phyloP scores from a whole-genome alignment of 2,797 vertebrate species.

The Cephalopachus bancanus region DNA sequence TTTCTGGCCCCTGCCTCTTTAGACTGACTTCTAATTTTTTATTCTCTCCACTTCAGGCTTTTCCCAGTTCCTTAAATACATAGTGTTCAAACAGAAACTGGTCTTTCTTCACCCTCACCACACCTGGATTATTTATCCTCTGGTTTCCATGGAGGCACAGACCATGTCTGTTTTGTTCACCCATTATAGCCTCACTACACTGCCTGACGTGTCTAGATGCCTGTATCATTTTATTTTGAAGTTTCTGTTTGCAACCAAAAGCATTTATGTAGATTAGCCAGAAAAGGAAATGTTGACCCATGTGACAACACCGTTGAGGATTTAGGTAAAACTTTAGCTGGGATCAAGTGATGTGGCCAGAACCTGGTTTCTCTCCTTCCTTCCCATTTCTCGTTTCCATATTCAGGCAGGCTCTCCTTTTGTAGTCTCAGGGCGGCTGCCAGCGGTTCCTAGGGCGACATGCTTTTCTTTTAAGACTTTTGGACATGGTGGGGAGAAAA shows the following conservation, averaged over 20 bases:
- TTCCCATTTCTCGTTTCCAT: background rate
- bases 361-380: background rate
- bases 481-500: background rate
- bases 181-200: background rate
- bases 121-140: background rate
- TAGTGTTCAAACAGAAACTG: background rate
- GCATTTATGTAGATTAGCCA: background rate
- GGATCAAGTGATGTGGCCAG: background rate
- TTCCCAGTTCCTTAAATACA: background rate
- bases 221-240: conserved; percentile 31
- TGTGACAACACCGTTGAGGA: background rate
- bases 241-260: conserved; percentile 36
- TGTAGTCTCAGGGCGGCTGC: background rate
- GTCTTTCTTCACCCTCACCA: background rate
- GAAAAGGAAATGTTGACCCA: background rate
- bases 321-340: background rate
- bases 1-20: background rate
- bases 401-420: too few species aligned
- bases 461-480: conserved; percentile 25
- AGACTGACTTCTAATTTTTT: background rate
- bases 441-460: background rate
- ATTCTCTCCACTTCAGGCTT: background rate
- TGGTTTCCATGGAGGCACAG: background rate
- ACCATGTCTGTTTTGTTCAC: background rate
- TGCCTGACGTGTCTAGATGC: background rate